A percentile compares a stretch with the other conserved stretches of the same genome.
Evolutionary conservation across 2,113 vertebrate genomes (phyloP).

Genomic region (Lagenorhynchus albirostris): DNA sequence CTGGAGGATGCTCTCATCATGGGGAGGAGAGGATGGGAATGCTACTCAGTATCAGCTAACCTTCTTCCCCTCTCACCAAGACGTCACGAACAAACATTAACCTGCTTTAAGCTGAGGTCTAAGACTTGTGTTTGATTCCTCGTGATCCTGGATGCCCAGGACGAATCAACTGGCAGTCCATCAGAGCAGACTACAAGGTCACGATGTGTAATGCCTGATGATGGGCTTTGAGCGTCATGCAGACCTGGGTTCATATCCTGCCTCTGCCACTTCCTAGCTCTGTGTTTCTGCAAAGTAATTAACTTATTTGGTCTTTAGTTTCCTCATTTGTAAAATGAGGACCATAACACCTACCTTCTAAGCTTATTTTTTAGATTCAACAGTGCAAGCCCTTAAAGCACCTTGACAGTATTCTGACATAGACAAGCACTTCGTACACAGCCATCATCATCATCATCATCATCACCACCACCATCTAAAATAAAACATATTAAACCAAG

Average conservation of each 20-base stretch:
- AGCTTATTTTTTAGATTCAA: neutral
- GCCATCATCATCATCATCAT: neutral
- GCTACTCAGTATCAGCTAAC: neutral
- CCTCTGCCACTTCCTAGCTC: neutral
- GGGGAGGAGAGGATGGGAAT: neutral
- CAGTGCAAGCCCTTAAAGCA: neutral
- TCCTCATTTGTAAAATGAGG: neutral
- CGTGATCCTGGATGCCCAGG: neutral
- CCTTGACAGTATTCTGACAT: neutral
- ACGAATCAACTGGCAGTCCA: neutral
- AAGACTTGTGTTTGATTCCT: neutral
- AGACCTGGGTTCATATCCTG: neutral
- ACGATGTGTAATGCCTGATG: fast-evolving
- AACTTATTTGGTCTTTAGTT: neutral
- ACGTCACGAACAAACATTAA: neutral
- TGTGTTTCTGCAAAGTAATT: neutral
- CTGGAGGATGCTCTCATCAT: neutral
- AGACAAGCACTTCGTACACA: neutral
- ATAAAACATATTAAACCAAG: neutral
- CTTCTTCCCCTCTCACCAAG: neutral
- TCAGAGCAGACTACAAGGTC: neutral
- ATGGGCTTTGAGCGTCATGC: neutral
- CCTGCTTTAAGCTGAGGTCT: neutral
- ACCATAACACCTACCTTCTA: neutral
- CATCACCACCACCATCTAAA: neutral